phyloP scores from a whole-genome alignment of 2,113 vertebrate genomes.

The Petaurus breviceps region DNA sequence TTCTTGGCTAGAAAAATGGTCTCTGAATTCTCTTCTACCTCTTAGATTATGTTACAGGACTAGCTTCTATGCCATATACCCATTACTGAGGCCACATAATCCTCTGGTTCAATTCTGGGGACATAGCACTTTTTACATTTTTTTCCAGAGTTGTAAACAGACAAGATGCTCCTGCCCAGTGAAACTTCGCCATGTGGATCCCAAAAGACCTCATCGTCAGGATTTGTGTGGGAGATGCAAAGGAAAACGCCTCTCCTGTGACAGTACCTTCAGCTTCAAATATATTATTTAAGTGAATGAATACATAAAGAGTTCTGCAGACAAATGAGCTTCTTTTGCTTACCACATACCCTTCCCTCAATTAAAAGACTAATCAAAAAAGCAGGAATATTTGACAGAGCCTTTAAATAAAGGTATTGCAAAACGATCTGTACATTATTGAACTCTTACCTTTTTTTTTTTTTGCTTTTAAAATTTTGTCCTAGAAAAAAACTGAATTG shows the following conservation, averaged over 20 bases:
- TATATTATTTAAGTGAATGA: slow-evolving; percentile 91
- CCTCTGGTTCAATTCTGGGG: neutral
- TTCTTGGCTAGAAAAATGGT: neutral
- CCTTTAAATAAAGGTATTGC: slow-evolving; percentile 75
- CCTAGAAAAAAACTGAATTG: neutral
- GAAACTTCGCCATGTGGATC: slow-evolving; percentile 95
- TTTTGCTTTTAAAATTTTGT: neutral
- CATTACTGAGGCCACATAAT: neutral
- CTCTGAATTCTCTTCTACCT: neutral
- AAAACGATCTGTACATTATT: slow-evolving; percentile 44
- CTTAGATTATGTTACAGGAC: neutral
- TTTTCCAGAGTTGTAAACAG: slow-evolving; percentile 92
- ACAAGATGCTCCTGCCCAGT: slow-evolving; percentile 91
- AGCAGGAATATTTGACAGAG: slow-evolving; percentile 66
- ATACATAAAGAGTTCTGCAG: neutral
- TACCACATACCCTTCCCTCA: neutral
- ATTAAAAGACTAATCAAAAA: slow-evolving; percentile 34
- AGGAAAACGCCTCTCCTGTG: slow-evolving; percentile 96
- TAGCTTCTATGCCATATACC: neutral
- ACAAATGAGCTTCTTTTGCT: neutral
- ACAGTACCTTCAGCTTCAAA: slow-evolving; percentile 98
- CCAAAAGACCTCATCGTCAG: slow-evolving; percentile 96
- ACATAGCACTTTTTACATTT: slow-evolving; percentile 24
- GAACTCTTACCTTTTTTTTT: slow-evolving; percentile 30
- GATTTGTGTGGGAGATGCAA: slow-evolving; percentile 97